Conservation (phyloP, 1,140 invertebrate genomes). For the Dolichoris vasculosae region DNA sequence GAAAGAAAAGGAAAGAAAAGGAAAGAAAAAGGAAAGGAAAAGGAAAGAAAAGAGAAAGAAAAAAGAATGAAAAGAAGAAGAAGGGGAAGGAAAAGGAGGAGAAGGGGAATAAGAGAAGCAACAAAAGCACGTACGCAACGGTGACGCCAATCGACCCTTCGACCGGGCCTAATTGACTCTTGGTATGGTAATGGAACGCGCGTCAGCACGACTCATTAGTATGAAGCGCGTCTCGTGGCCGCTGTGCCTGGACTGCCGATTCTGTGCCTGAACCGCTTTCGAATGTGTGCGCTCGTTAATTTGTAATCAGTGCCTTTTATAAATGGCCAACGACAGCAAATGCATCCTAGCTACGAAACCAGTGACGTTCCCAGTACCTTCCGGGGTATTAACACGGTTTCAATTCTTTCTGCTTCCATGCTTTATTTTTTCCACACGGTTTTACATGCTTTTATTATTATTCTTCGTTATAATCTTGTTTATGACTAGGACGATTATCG, state of each 20-base stretch:
- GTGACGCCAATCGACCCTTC: constrained; percentile 39
- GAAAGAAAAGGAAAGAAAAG: not conserved
- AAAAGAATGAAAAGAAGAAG: not conserved
- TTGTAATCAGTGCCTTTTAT: constrained; percentile 24
- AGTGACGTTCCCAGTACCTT: too few species aligned
- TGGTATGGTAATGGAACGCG: constrained; percentile 22
- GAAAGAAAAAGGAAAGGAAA: too few species aligned
- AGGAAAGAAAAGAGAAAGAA: too few species aligned
- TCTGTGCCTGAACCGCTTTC: not conserved
- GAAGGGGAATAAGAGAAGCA: not conserved
- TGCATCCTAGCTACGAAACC: not conserved
- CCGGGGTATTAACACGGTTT: not conserved
- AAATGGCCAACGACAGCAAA: not conserved
- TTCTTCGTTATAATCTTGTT: not conserved
- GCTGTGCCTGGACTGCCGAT: constrained; percentile 2
- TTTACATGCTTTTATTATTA: too few species aligned
- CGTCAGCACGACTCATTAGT: constrained; percentile 33
- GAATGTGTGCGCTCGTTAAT: not conserved
- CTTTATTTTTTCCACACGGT: not conserved
- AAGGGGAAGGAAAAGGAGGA: not conserved
- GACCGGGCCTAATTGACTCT: constrained; percentile 30
- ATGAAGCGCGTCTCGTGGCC: constrained; percentile 33
- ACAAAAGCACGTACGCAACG: not conserved
- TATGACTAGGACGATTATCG: not conserved
- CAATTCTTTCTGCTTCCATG: not conserved